Conservation (phyloP, 2,797 vertebrate genomes). For the Bucorvus abyssinicus region DNA sequence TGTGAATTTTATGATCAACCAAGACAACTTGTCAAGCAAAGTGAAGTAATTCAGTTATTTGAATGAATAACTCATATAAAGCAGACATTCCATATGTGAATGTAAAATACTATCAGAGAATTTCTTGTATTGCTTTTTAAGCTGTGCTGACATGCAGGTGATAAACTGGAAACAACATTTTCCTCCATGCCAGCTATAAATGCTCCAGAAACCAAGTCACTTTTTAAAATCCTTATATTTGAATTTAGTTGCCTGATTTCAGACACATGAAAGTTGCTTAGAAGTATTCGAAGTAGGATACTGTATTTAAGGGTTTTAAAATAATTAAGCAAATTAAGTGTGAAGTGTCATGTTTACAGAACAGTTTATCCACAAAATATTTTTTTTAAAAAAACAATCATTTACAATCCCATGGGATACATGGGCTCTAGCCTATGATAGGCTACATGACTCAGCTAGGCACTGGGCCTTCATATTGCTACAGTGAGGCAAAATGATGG, state of each 20-base stretch:
- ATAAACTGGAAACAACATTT: slow-evolving; percentile 11
- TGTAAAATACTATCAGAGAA: slow-evolving; percentile 1
- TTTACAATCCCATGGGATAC: background rate
- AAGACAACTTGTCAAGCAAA: slow-evolving; percentile 18
- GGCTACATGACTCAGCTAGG: background rate
- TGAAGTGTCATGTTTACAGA: background rate
- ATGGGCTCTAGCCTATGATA: background rate
- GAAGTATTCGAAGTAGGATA: background rate
- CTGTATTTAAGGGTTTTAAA: background rate
- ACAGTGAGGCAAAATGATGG: background rate
- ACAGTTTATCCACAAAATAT: background rate
- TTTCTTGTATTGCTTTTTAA: background rate
- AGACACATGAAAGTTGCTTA: background rate
- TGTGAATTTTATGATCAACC: background rate
- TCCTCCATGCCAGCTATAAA: background rate
- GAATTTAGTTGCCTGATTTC: background rate
- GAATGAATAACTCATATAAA: slow-evolving; percentile 17
- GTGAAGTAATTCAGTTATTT: slow-evolving; percentile 19
- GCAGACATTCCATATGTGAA: background rate
- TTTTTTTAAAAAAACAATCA: background rate
- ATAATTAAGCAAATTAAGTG: background rate
- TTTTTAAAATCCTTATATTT: background rate
- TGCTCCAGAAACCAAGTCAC: background rate
- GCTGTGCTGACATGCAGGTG: background rate
- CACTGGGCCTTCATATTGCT: background rate